These are phyloP conservation scores for Peromyscus leucopus DNA, from an alignment of 2,113 vertebrate genomes.

Conservation along the genomic window DNA sequence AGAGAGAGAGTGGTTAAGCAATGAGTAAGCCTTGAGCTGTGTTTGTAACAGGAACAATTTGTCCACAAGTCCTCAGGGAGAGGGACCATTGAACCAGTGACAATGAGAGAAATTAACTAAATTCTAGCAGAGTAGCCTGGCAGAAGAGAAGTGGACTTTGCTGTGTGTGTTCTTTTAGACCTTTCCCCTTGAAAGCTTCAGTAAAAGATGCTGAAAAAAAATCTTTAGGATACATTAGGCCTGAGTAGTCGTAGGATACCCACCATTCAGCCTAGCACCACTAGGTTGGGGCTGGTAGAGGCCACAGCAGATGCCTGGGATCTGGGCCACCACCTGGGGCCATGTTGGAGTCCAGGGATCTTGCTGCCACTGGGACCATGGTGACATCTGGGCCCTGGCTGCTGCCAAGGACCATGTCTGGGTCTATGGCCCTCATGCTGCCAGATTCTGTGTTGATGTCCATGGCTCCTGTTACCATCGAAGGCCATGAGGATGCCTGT, in stretches of 20 bases:
- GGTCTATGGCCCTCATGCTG: no score
- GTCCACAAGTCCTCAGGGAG: background rate
- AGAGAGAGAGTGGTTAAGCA: background rate
- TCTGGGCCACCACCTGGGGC: no score
- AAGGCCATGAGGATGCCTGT: no score
- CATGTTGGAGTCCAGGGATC: no score
- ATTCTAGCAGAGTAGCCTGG: background rate
- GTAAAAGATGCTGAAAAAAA: background rate
- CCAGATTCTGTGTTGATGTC: no score
- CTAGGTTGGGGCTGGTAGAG: background rate
- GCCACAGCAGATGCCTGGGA: no score
- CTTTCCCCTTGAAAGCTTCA: background rate
- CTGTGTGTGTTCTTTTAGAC: background rate
- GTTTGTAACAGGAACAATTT: background rate
- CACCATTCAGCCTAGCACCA: rapidly evolving
- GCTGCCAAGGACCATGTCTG: no score
- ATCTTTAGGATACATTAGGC: background rate
- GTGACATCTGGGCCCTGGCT: no score
- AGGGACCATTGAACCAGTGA: background rate
- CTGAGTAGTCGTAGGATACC: background rate
- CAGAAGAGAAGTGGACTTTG: background rate
- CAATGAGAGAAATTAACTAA: background rate
- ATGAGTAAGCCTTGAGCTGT: background rate
- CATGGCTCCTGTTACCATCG: no score
- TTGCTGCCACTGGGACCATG: no score